phyloP scores from a whole-genome alignment of 2,113 vertebrate genomes.

The Sylvilagus bachmani region DNA sequence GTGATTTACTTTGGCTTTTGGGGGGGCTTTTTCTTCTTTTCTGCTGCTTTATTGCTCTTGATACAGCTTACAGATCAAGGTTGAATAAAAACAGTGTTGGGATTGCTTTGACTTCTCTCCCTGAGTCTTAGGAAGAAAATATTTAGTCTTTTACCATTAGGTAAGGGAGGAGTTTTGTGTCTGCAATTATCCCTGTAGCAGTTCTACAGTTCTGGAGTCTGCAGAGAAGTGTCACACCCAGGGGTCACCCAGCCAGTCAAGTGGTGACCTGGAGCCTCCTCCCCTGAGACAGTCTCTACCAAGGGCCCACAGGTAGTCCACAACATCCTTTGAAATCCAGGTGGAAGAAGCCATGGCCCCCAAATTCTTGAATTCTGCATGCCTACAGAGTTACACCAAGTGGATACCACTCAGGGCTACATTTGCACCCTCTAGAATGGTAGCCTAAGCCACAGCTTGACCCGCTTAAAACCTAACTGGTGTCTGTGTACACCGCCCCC shows the following conservation, averaged over 20 bases:
- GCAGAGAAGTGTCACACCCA: background rate
- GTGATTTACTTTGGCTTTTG: background rate
- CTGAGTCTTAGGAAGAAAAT: background rate
- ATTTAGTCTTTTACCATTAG: background rate
- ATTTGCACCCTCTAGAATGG: background rate
- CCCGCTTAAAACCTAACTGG: too few species aligned
- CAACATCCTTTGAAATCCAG: background rate
- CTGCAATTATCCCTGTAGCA: too few species aligned
- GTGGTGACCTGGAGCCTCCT: too few species aligned
- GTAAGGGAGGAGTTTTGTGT: background rate
- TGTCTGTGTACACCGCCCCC: too few species aligned
- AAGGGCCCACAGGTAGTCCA: too few species aligned
- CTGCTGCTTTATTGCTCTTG: background rate
- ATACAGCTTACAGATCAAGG: background rate
- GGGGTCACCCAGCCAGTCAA: too few species aligned
- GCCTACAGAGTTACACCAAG: background rate
- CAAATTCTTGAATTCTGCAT: background rate
- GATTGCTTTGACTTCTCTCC: background rate
- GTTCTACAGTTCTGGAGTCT: background rate
- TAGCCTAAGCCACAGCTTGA: too few species aligned
- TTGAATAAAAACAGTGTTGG: background rate
- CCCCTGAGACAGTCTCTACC: background rate
- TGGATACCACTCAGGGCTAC: background rate
- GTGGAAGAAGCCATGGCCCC: background rate
- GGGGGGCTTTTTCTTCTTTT: background rate